Conservation (phyloP, 2,888 invertebrate species). For the Argyresthia albistria region DNA sequence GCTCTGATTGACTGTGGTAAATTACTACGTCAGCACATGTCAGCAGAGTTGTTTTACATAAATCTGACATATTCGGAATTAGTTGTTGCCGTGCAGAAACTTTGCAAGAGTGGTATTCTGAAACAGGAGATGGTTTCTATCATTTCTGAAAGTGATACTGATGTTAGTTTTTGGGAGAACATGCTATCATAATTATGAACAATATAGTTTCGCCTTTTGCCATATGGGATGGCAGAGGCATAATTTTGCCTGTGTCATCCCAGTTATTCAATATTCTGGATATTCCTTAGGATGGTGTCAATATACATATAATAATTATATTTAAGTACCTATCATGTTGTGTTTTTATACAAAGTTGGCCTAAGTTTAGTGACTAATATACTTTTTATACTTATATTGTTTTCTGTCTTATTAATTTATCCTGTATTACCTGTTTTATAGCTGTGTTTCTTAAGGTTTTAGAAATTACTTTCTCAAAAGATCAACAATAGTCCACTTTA, state of each 20-base stretch:
- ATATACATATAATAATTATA: too few species aligned
- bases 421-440: too few species aligned
- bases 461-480: too few species aligned
- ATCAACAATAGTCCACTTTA: too few species aligned
- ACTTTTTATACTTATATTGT: not conserved
- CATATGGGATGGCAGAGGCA: too few species aligned
- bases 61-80: slow-evolving; percentile 67
- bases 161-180: slow-evolving; percentile 34
- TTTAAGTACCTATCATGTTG: not conserved
- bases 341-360: not conserved
- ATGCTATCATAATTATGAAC: not conserved
- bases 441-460: too few species aligned
- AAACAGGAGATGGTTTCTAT: slow-evolving; percentile 50
- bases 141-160: slow-evolving; percentile 46
- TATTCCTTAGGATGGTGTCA: too few species aligned
- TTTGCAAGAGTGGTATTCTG: slow-evolving; percentile 45
- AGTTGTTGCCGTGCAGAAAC: slow-evolving; percentile 38
- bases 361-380: not conserved
- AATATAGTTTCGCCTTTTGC: too few species aligned
- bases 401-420: not conserved
- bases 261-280: too few species aligned
- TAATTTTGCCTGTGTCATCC: too few species aligned
- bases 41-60: slow-evolving; percentile 48
- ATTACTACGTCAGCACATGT: slow-evolving; percentile 41
- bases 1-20: slow-evolving; percentile 52